Conservation (phyloP, 1,140 invertebrate genomes). For the Probaryconus sp. region DNA sequence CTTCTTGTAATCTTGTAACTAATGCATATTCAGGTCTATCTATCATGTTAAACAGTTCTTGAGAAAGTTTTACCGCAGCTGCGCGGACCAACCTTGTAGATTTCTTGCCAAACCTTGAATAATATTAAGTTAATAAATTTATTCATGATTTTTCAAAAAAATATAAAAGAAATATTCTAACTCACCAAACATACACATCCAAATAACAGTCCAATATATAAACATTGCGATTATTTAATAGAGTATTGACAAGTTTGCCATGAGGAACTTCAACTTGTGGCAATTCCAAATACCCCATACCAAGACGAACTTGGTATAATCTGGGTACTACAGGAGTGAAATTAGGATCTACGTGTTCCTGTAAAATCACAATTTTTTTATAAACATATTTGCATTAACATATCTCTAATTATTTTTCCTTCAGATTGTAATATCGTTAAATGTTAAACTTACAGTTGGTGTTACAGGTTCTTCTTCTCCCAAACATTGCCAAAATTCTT, state of each 20-base stretch:
- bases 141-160: constrained; percentile 9
- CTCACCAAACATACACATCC: constrained; percentile 98
- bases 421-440: too few relatives aligned
- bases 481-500: constrained; percentile 90
- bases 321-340: constrained; percentile 88
- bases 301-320: constrained; percentile 95
- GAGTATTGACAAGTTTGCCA: constrained; percentile 84
- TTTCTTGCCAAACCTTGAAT: constrained; percentile 95
- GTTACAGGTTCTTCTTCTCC: constrained; percentile 74
- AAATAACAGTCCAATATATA: constrained; percentile 97
- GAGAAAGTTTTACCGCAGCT: constrained; percentile 96
- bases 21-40: constrained; percentile 91
- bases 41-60: constrained; percentile 96
- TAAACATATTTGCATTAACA: too few relatives aligned
- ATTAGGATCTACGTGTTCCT: constrained; percentile 90
- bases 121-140: constrained; percentile 14
- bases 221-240: constrained; percentile 95
- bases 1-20: constrained; percentile 93
- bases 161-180: constrained; percentile 52
- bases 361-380: constrained; percentile 22
- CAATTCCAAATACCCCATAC: constrained; percentile 99
- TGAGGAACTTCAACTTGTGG: constrained; percentile 95
- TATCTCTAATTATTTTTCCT: too few relatives aligned
- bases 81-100: constrained; percentile 96
- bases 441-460: constrained; percentile 53